Percentiles rank a stretch among this genome's conserved stretches.
These are phyloP conservation scores for Sialis fuliginosa DNA, from an alignment of 2,888 invertebrate genomes.

Conservation along the genomic window DNA sequence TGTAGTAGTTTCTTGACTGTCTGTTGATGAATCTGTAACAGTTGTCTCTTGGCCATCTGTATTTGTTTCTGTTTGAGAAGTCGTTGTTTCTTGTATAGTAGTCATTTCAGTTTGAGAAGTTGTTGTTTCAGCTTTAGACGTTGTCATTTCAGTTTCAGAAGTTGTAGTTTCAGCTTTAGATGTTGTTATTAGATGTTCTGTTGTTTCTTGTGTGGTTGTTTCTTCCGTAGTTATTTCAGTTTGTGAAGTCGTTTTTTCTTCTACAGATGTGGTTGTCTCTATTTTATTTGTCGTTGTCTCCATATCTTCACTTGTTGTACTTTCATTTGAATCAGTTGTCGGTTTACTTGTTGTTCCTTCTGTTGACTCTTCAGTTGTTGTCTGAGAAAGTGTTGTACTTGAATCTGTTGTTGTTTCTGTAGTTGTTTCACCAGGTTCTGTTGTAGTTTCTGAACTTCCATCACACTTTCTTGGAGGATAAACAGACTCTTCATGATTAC, in stretches of 20 bases:
- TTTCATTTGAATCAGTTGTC: conserved; percentile 36
- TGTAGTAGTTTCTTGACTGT: conserved; percentile 12
- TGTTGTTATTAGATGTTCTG: conserved; percentile 6
- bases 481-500: conserved; percentile 45
- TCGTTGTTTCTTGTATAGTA: conserved; percentile 4
- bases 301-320: conserved; percentile 5
- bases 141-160: conserved; percentile 6
- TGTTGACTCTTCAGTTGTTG: conserved; percentile 10
- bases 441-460: conserved; percentile 9
- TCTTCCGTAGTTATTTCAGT: conserved; percentile 10
- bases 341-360: conserved; percentile 14
- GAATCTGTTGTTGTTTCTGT: background rate
- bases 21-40: conserved; percentile 3
- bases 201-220: conserved; percentile 4
- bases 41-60: conserved; percentile 4
- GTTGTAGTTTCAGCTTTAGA: conserved; percentile 3
- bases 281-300: conserved; percentile 9
- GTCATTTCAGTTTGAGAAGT: conserved; percentile 1
- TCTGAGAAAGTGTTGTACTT: background rate
- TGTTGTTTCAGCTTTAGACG: conserved; percentile 10
- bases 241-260: background rate
- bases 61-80: conserved; percentile 3
- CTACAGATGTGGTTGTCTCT: conserved; percentile 7
- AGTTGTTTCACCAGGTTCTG: conserved; percentile 6
- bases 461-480: conserved; percentile 17